These are phyloP conservation scores for Pachyrhynchus sulphureomaculatus DNA, from an alignment of 1,140 invertebrate species.

Conservation along the genomic window DNA sequence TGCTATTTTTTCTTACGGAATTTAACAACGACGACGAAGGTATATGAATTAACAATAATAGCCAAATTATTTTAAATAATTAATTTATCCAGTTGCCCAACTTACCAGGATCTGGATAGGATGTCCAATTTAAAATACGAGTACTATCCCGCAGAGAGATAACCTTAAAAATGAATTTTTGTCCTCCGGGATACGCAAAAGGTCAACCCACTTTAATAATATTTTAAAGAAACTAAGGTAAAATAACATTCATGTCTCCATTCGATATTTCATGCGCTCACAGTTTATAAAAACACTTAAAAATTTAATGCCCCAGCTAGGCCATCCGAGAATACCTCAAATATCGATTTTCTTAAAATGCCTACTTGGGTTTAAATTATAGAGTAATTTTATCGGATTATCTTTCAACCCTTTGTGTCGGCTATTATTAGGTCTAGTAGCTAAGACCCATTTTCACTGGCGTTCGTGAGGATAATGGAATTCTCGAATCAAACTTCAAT, in stretches of 20 bases:
- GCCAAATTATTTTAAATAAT: too few relatives aligned
- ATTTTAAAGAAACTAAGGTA: too few relatives aligned
- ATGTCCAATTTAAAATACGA: too few relatives aligned
- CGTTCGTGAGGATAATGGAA: not conserved
- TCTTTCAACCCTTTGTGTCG: not conserved
- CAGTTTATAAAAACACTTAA: not conserved
- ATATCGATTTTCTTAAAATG: constrained; percentile 11
- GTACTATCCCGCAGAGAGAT: too few relatives aligned
- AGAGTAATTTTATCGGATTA: constrained; percentile 3
- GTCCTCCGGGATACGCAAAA: too few relatives aligned
- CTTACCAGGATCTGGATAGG: too few relatives aligned
- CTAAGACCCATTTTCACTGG: not conserved
- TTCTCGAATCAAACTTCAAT: not conserved
- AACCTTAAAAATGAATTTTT: too few relatives aligned
- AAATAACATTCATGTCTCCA: constrained; percentile 14
- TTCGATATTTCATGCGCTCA: constrained; percentile 16
- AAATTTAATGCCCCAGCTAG: constrained; percentile 11
- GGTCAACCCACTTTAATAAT: too few relatives aligned
- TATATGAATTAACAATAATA: too few relatives aligned
- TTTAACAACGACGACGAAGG: too few relatives aligned
- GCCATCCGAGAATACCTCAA: constrained; percentile 8
- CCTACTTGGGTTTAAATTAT: constrained; percentile 6
- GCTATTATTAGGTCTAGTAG: constrained; percentile 5
- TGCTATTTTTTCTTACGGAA: too few relatives aligned
- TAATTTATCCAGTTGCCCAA: too few relatives aligned